These are phyloP conservation scores for Drosophila mayri DNA, from an alignment of 1,140 invertebrate genomes.

Conservation along the genomic window DNA sequence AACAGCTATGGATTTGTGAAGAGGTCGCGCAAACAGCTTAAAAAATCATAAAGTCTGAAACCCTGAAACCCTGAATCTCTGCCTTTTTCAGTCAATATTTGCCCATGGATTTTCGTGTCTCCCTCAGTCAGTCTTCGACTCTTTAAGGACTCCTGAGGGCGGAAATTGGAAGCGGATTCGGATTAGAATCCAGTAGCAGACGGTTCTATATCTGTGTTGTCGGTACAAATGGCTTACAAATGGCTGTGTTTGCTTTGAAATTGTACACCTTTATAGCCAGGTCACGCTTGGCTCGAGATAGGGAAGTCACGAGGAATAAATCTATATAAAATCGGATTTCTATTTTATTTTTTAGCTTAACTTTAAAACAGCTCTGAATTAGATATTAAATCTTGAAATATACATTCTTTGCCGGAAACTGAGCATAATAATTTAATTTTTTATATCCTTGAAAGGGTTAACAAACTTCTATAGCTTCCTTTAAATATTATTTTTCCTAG, in stretches of 20 bases:
- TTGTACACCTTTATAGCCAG: slow-evolving; percentile 46
- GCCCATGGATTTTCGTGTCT: slow-evolving; percentile 64
- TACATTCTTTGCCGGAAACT: too few species aligned
- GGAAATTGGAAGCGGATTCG: slow-evolving; percentile 59
- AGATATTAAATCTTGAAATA: too few species aligned
- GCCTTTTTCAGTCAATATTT: slow-evolving; percentile 63
- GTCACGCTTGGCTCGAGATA: slow-evolving; percentile 31
- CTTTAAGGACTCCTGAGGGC: slow-evolving; percentile 31
- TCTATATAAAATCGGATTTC: neutral
- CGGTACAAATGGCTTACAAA: slow-evolving; percentile 77
- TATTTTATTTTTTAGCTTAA: too few species aligned
- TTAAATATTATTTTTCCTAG: too few species aligned
- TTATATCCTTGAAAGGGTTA: too few species aligned
- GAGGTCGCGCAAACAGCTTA: slow-evolving; percentile 76
- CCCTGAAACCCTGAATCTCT: slow-evolving; percentile 22
- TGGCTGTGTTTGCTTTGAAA: slow-evolving; percentile 73
- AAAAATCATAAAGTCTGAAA: slow-evolving; percentile 76
- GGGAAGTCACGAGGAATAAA: neutral
- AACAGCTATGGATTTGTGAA: slow-evolving; percentile 71
- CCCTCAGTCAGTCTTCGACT: slow-evolving; percentile 23
- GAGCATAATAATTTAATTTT: too few species aligned
- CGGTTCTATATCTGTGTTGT: slow-evolving; percentile 32
- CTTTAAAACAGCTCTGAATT: too few species aligned
- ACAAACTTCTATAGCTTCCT: too few species aligned
- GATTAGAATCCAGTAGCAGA: slow-evolving; percentile 42